Percentiles rank a stretch among this genome's conserved stretches.
Conservation (phyloP, 2,888 invertebrate genomes). For the Pollenia griseotomentosa region DNA sequence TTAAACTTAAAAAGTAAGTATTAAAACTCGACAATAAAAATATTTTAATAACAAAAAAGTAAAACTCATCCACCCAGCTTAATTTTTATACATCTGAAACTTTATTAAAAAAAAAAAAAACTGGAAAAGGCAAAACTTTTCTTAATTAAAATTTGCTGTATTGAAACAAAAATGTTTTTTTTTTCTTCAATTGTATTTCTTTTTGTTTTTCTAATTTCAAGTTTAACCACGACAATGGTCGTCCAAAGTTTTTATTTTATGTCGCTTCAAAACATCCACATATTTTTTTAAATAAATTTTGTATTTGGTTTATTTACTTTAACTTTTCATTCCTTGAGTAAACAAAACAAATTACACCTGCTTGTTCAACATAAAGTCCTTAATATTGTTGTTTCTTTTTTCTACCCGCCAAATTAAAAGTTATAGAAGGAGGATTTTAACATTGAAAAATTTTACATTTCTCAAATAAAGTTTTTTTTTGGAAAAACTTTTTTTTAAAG, state of each 20-base stretch:
- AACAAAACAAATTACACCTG: conserved; percentile 72
- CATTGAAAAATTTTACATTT: conserved; percentile 32
- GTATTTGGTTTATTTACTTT: conserved; percentile 48
- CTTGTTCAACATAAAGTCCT: conserved; percentile 66
- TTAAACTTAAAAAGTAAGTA: conserved; percentile 35
- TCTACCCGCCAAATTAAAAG: conserved; percentile 54
- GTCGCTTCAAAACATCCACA: not conserved
- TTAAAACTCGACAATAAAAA: not conserved
- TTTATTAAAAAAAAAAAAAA: not conserved
- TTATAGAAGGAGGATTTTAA: conserved; percentile 32
- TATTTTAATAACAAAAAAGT: not conserved
- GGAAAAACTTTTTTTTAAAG: conserved; percentile 29
- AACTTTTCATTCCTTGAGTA: conserved; percentile 57
- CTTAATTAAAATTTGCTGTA: conserved; percentile 55
- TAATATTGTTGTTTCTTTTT: conserved; percentile 28
- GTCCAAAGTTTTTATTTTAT: conserved; percentile 25
- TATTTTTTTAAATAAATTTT: not conserved
- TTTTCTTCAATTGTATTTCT: not conserved
- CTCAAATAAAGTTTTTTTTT: conserved; percentile 36
- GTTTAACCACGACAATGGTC: conserved; percentile 60
- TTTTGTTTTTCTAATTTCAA: conserved; percentile 49
- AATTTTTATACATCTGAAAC: not conserved
- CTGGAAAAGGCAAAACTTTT: conserved; percentile 39
- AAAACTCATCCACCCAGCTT: not conserved
- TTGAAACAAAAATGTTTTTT: conserved; percentile 10